Evolutionary conservation across 2,888 invertebrate species (phyloP), one percentile per base, ranked within the genome.

Genomic region (Phyllotreta striolata): DNA sequence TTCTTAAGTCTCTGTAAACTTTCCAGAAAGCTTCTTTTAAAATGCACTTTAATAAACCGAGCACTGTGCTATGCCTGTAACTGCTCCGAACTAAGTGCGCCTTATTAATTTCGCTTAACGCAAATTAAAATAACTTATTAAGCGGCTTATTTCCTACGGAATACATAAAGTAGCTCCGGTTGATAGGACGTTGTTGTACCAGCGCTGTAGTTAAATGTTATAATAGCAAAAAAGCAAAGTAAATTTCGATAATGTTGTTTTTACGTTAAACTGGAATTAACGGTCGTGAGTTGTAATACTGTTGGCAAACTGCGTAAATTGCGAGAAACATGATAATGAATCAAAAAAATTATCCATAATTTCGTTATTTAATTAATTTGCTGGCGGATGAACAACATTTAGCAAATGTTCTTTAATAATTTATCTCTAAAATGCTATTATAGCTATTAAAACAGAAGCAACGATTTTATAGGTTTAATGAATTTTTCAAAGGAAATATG

Each of bases 51-150:
- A 44, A 44, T 47, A 47, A 47, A 47, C 47, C 47, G 34, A 34
- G 47, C 13, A 47, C n/a, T 47, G 24, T 24, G 47, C 47, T 8
- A 47, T 47, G 47, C 14, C n/a, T 47, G 37, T 52, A 38, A 52
- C 52, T 12, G 52, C 52, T 47, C n/a, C 52, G 10, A 12, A 52
- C 52, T 52, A 34, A 52, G 52, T 52, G 52, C 38, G 38, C 52
- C 52, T 52, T 52, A 52, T 70, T 64, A 43, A 43, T 43, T 55
- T 55, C 37, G 13, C 44, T 43, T 55, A 55, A 55, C 10, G 55
- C 38, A 43, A 47, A 55, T 43, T 43, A 55, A 55, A 55, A 41
- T 43, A 41, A 35, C 55, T 43, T 55, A 41, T 55, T 41, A 55
- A 55, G 55, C 14, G 10, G 34, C 55, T 55, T 55, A 55, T 55